Conservation (phyloP, 2,797 vertebrate species). For the Pipistrellus pipistrellus region DNA sequence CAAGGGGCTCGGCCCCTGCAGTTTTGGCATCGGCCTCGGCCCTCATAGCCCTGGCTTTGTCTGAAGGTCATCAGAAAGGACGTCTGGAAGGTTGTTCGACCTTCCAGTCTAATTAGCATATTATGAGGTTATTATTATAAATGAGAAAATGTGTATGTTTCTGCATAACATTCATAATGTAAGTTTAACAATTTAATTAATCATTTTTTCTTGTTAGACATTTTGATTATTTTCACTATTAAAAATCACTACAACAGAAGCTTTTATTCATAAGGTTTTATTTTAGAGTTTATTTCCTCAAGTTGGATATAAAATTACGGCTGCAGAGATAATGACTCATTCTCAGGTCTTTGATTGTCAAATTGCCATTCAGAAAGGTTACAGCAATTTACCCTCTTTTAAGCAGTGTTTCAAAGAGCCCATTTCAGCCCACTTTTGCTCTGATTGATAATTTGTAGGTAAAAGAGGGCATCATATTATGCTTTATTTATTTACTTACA, state of each 20-base stretch:
- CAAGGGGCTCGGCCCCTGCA: no score
- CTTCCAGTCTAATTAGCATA: no score
- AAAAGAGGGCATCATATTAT: neutral
- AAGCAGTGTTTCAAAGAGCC: neutral
- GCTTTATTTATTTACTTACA: neutral
- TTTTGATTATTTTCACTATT: constrained; percentile 18
- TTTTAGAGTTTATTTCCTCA: constrained; percentile 40
- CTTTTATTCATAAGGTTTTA: constrained; percentile 20
- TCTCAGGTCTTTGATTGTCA: neutral
- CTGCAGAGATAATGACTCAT: neutral
- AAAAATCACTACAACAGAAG: constrained; percentile 13
- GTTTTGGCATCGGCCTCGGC: no score
- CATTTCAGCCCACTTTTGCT: neutral
- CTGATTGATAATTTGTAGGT: neutral
- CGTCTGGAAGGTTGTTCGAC: no score
- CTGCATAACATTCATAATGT: neutral
- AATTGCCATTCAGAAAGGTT: neutral
- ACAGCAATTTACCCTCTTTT: neutral
- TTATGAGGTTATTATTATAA: no score
- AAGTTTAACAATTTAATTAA: neutral
- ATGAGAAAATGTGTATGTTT: neutral
- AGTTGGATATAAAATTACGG: constrained; percentile 29
- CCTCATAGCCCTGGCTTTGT: no score
- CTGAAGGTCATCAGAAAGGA: no score
- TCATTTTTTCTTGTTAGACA: neutral